Base-by-base conservation (phyloP, 1,140 invertebrate species). In the Ganaspis sp. region DNA sequence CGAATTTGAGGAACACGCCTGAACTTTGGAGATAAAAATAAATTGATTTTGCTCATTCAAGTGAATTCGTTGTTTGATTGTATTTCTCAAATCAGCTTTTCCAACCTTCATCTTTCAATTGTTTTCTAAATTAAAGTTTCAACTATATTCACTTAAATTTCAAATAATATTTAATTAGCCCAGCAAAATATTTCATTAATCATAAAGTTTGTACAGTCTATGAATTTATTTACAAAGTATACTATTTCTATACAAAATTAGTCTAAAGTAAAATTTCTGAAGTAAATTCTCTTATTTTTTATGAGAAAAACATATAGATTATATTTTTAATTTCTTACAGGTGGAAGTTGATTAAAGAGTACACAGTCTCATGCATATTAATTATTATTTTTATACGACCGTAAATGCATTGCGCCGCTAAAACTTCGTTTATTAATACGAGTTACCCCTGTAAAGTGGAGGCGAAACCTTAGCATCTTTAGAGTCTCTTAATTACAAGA, bases 1-100 rank as follows among this genome's bases (percentile, higher is more conserved):
- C 73, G 77, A 79, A 78, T 81, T 80, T 72, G 70, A 70, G 40
- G 37, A 75, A 72, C 34, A 79, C 75, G 75, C 72, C 82, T 83
- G 82, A 77, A 84, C 77, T 70, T 54, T 38, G n/a, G 79, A 83
- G 84, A 85, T 85, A 85, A 85, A 85, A 84, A 85, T 84, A 85
- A 85, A 79, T 83, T 69, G 23, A 58, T 58, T 15, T 29, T 58
- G 21, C 54, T 29, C 54, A 26, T 58, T 58, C 23, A 58, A 29
- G 54, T 58, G 54, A 58, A 29, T 15, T 26, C 23, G 11, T 58
- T 26, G 54, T 26, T 58, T 26, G 54, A 58, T 58, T 58, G 11
- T 58, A 58, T 15, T 26, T 58, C 54, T 29, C 9, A 23, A 2
- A 26, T 26, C 11, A 11, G 15, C 11, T 58, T 19, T 15, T 26